These are phyloP conservation scores for Diacarnus erythraeanus DNA, from an alignment of 37 sponge, comb jelly and placozoan species.

Conservation along the genomic window DNA sequence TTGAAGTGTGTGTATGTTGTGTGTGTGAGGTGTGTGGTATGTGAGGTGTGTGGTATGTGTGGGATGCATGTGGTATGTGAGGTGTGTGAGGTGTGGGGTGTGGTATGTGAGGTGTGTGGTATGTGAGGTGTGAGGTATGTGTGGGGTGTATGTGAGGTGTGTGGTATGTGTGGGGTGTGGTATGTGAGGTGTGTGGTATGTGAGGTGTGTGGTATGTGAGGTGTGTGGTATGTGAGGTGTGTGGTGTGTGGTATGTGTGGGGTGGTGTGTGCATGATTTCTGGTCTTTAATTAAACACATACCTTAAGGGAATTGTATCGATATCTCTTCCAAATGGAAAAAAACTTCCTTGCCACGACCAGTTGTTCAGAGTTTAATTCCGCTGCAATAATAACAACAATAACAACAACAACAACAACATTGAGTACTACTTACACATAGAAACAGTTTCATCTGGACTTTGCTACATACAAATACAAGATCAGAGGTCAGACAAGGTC, in stretches of 20 bases:
- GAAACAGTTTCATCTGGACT: not conserved
- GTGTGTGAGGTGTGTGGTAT: too few relatives aligned
- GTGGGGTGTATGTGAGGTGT: not conserved
- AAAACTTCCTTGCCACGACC: conserved; percentile 38
- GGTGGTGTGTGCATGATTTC: not conserved
- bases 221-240: too few relatives aligned
- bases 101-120: too few relatives aligned
- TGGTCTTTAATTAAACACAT: not conserved
- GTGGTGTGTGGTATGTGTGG: too few relatives aligned
- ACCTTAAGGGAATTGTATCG: conserved; percentile 74
- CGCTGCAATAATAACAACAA: conserved; percentile 24
- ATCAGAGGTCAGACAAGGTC: not conserved
- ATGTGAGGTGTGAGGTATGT: not conserved
- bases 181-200: too few relatives aligned
- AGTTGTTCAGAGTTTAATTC: conserved; percentile 39
- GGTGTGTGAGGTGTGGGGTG: too few relatives aligned
- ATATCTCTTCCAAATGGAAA: conserved; percentile 73
- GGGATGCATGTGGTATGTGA: too few relatives aligned
- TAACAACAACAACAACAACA: not conserved
- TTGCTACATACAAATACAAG: not conserved
- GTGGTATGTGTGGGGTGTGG: too few relatives aligned
- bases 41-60: too few relatives aligned
- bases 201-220: too few relatives aligned
- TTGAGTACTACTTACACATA: not conserved
- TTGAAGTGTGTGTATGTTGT: not conserved